These are phyloP conservation scores for Selenia dentaria DNA, from an alignment of 2,888 invertebrate genomes.

Conservation along the genomic window DNA sequence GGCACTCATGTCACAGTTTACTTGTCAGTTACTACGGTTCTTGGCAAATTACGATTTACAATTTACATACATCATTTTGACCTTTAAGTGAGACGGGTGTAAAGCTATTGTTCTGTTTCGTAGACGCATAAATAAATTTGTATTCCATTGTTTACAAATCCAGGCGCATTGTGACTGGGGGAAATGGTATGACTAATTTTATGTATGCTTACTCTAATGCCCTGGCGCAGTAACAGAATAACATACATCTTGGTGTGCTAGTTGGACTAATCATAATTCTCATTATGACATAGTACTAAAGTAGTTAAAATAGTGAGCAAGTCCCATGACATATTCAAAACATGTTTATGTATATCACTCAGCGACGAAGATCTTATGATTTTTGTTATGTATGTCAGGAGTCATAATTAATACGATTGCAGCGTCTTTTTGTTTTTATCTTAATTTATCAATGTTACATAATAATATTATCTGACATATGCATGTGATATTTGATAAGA, in stretches of 20 bases:
- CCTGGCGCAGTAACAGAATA: background rate
- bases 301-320: no score
- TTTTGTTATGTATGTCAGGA: no score
- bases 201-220: background rate
- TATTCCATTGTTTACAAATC: constrained; percentile 24
- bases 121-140: constrained; percentile 2
- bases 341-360: no score
- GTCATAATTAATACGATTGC: no score
- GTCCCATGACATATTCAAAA: background rate
- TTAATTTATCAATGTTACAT: no score
- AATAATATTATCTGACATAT: no score
- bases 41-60: constrained; percentile 25
- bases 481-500: no score
- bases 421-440: no score
- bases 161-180: constrained; percentile 7
- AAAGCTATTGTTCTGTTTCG: constrained; percentile 11
- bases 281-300: background rate
- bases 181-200: background rate
- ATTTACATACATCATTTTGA: constrained; percentile 4
- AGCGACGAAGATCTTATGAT: no score
- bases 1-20: constrained; percentile 26
- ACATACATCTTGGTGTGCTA: no score
- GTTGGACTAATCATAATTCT: background rate
- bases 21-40: background rate
- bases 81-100: constrained; percentile 1